phyloP scores from a whole-genome alignment of 1,140 invertebrate genomes.

The Eriocheir sinensis region DNA sequence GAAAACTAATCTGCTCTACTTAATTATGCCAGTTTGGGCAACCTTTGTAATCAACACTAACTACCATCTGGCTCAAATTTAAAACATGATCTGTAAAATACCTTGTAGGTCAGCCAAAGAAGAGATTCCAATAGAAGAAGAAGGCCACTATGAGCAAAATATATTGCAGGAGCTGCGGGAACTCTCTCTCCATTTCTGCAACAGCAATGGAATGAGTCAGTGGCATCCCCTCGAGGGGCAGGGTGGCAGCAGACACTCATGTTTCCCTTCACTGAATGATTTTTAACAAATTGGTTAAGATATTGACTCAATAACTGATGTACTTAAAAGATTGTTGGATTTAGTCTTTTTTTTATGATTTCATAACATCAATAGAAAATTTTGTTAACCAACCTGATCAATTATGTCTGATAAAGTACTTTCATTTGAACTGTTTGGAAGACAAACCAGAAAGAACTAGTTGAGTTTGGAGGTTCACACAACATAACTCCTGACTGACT shows the following conservation, averaged over 20 bases:
- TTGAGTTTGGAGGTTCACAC: neutral
- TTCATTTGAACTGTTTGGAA: neutral
- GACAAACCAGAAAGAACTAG: neutral
- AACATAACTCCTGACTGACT: neutral
- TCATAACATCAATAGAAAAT: neutral
- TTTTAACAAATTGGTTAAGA: too few species aligned
- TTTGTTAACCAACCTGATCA: neutral
- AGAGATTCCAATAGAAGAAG: constrained; percentile 77
- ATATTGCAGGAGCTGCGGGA: constrained; percentile 74
- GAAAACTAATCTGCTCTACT: neutral
- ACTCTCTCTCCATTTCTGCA: constrained; percentile 75
- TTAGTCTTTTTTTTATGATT: neutral
- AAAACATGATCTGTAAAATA: constrained; percentile 59
- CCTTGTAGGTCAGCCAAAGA: constrained; percentile 76
- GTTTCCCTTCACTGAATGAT: neutral
- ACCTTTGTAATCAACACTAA: neutral
- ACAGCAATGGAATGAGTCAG: constrained; percentile 76
- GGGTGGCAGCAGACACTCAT: neutral
- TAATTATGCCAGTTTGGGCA: neutral
- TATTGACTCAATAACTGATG: neutral
- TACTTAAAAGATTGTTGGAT: neutral
- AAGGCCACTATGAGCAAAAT: constrained; percentile 75
- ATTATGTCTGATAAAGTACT: neutral
- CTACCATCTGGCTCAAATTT: neutral
- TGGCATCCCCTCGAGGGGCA: constrained; percentile 8